A percentile compares a stretch with the other conserved stretches of the same genome.
phyloP scores from a whole-genome alignment of 2,888 invertebrate genomes.

The Lasioglossum villosulum region DNA sequence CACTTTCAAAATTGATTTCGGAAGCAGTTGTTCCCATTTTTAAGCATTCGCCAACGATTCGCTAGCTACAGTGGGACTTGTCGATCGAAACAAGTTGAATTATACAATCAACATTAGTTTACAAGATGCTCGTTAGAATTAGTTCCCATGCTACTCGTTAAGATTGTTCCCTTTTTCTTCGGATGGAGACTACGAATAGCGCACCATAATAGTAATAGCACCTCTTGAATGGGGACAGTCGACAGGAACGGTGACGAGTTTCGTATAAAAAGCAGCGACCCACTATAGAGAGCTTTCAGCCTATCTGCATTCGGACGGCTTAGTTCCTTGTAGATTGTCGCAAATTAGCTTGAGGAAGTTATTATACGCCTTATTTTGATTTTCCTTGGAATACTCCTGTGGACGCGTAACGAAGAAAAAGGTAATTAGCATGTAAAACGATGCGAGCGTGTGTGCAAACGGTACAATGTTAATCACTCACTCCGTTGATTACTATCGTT shows the following conservation, averaged over 20 bases:
- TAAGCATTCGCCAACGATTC: background rate
- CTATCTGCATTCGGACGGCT: constrained; percentile 69
- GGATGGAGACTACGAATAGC: background rate
- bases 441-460: background rate
- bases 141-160: background rate
- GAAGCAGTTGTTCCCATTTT: background rate
- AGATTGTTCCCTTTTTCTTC: background rate
- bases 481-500: constrained; percentile 83
- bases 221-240: no score
- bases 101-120: background rate
- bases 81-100: background rate
- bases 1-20: background rate
- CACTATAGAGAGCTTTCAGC: constrained; percentile 32
- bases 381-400: constrained; percentile 67
- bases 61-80: background rate
- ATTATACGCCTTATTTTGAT: constrained; percentile 61
- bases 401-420: background rate
- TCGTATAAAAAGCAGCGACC: constrained; percentile 33
- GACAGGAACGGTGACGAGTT: background rate
- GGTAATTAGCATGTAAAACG: background rate
- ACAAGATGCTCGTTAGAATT: background rate
- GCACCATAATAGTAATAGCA: background rate
- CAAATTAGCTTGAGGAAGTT: constrained; percentile 75
- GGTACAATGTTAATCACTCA: constrained; percentile 68
- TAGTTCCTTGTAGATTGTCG: constrained; percentile 60